A percentile compares a stretch with the other conserved stretches of the same genome.
These are phyloP conservation scores for Mesochorus sp. DNA, from an alignment of 2,888 invertebrate genomes.

Conservation along the genomic window DNA sequence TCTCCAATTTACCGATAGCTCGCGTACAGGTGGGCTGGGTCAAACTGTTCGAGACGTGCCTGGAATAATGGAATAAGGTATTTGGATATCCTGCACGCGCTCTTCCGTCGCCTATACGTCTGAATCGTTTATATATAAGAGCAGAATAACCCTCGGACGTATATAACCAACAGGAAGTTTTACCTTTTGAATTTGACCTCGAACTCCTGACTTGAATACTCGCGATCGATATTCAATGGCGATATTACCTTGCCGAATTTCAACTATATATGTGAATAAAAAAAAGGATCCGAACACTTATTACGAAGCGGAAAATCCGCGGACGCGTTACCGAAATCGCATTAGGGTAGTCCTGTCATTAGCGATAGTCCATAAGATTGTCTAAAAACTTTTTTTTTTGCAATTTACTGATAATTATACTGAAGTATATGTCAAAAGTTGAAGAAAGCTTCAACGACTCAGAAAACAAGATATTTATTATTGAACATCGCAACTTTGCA, in stretches of 20 bases:
- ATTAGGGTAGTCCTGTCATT: too few species aligned
- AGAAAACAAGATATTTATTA: too few species aligned
- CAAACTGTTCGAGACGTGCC: slow-evolving; percentile 57
- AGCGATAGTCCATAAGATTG: too few species aligned
- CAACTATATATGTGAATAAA: neutral
- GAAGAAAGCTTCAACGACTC: too few species aligned
- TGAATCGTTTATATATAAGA: neutral
- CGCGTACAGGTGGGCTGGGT: slow-evolving; percentile 51
- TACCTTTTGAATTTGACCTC: slow-evolving; percentile 19
- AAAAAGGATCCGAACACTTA: neutral
- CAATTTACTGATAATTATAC: too few species aligned
- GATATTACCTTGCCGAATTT: slow-evolving; percentile 35
- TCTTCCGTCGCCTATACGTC: neutral
- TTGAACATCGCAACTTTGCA: too few species aligned
- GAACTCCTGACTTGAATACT: slow-evolving; percentile 31
- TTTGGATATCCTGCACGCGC: slow-evolving; percentile 8
- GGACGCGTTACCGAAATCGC: slow-evolving; percentile 66
- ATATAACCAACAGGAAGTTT: slow-evolving; percentile 9
- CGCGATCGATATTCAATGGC: slow-evolving; percentile 39
- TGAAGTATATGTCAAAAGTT: too few species aligned
- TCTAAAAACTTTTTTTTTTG: too few species aligned
- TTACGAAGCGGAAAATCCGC: slow-evolving; percentile 62
- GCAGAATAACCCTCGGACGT: too few species aligned
- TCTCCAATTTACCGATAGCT: slow-evolving; percentile 61
- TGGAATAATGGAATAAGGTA: slow-evolving; percentile 54